Percentiles rank a stretch among this genome's conserved stretches.
phyloP scores from a whole-genome alignment of 1,140 invertebrate species.

The Tribolium madens region DNA sequence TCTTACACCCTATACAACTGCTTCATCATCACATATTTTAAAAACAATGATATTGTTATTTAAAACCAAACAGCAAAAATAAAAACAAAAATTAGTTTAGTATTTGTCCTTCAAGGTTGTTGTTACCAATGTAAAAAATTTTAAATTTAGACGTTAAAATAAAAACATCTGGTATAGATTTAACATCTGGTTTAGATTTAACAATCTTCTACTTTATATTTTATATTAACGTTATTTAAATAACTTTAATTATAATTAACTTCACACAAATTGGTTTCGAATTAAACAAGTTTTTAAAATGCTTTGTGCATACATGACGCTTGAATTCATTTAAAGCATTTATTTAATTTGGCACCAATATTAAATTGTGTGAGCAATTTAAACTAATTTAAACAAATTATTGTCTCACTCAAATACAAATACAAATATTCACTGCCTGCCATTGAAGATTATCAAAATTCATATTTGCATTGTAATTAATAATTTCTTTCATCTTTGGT shows the following conservation, averaged over 20 bases:
- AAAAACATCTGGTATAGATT: no score
- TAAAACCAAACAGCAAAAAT: no score
- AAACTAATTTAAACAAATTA: neutral
- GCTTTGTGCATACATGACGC: neutral
- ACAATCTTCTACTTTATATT: no score
- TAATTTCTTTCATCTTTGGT: conserved; percentile 20
- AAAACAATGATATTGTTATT: neutral
- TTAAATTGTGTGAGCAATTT: neutral
- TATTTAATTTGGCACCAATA: neutral
- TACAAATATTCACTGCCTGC: neutral
- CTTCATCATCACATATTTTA: neutral
- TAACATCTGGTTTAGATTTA: no score
- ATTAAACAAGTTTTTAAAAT: neutral
- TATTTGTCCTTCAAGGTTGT: no score
- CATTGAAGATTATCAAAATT: conserved; percentile 8
- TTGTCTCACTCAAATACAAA: neutral
- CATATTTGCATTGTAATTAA: conserved; percentile 16
- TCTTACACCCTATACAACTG: neutral
- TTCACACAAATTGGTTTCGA: neutral
- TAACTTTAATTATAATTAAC: no score
- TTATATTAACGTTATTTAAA: no score
- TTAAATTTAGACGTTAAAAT: no score
- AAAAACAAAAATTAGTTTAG: no score
- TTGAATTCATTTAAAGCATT: neutral
- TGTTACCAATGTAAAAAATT: no score